A percentile compares a stretch with the other conserved stretches of the same genome.
phyloP scores from a whole-genome alignment of 2,888 invertebrate genomes.

The Cheiracanthium punctorium region DNA sequence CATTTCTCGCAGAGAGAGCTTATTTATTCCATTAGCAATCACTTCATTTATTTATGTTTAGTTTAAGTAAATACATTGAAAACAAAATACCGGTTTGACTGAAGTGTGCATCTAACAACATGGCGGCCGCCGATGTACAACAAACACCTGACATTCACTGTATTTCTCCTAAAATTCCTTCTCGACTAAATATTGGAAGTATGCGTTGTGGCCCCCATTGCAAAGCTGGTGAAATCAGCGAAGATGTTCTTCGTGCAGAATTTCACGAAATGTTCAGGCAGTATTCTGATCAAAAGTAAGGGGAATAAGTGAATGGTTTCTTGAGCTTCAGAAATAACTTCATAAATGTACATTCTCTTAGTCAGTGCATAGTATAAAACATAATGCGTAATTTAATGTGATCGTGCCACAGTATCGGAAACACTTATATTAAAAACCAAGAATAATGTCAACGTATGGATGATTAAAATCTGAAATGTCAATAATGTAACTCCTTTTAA shows the following conservation, averaged over 20 bases:
- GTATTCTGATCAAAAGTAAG: constrained; percentile 59
- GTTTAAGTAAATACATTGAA: neutral
- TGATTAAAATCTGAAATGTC: no score
- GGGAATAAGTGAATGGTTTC: no score
- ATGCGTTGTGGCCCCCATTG: constrained; percentile 69
- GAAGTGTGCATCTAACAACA: constrained; percentile 27
- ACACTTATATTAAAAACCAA: constrained; percentile 20
- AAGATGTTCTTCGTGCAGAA: constrained; percentile 64
- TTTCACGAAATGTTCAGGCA: constrained; percentile 71
- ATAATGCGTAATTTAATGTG: no score
- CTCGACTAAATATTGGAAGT: constrained; percentile 33
- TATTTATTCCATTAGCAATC: no score
- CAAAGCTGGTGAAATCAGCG: constrained; percentile 64
- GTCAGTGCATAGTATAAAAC: no score
- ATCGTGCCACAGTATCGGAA: no score
- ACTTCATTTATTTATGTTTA: no score
- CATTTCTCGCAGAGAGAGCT: no score
- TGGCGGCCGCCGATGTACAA: constrained; percentile 64
- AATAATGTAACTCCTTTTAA: no score
- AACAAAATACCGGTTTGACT: constrained; percentile 36
- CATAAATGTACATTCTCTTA: neutral
- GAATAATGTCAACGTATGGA: neutral
- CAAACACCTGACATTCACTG: constrained; percentile 51
- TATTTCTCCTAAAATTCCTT: constrained; percentile 29
- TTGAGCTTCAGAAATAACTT: neutral